These are phyloP conservation scores for Bombus breviceps DNA, from an alignment of 1,140 invertebrate species.

Conservation along the genomic window DNA sequence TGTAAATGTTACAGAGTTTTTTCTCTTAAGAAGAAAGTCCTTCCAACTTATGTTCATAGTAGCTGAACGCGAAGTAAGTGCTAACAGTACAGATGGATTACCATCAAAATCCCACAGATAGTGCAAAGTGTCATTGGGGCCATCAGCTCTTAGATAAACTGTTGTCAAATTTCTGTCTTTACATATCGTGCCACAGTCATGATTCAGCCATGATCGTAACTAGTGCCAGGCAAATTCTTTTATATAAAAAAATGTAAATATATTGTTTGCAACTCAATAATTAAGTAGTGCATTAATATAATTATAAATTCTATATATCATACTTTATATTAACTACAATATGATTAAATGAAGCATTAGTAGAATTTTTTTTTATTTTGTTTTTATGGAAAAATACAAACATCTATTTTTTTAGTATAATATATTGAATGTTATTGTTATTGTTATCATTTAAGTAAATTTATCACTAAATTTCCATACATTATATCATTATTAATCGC, in stretches of 20 bases:
- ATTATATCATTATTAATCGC: neutral
- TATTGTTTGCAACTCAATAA: slow-evolving; percentile 38
- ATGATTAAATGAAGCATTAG: neutral
- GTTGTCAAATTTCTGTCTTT: slow-evolving; percentile 74
- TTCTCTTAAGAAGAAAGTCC: slow-evolving; percentile 66
- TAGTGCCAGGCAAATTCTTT: slow-evolving; percentile 63
- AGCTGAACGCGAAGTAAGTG: slow-evolving; percentile 78
- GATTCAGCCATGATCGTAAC: slow-evolving; percentile 74
- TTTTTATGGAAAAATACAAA: neutral
- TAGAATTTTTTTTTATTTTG: slow-evolving; percentile 8
- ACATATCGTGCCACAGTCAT: slow-evolving; percentile 70
- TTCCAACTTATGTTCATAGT: slow-evolving; percentile 82
- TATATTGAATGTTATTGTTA: neutral
- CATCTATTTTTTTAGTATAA: neutral
- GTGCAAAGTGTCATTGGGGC: slow-evolving; percentile 83
- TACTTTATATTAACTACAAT: neutral
- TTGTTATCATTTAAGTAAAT: neutral
- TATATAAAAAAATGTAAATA: slow-evolving; percentile 54
- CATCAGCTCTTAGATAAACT: slow-evolving; percentile 82
- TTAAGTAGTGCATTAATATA: neutral
- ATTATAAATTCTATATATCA: slow-evolving; percentile 7
- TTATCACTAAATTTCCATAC: neutral
- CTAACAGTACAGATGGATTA: slow-evolving; percentile 82
- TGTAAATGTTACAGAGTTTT: slow-evolving; percentile 79
- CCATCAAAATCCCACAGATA: slow-evolving; percentile 85